Evolutionary conservation across 2,888 invertebrate species (phyloP).

Genomic region (Chloroclysta siterata): DNA sequence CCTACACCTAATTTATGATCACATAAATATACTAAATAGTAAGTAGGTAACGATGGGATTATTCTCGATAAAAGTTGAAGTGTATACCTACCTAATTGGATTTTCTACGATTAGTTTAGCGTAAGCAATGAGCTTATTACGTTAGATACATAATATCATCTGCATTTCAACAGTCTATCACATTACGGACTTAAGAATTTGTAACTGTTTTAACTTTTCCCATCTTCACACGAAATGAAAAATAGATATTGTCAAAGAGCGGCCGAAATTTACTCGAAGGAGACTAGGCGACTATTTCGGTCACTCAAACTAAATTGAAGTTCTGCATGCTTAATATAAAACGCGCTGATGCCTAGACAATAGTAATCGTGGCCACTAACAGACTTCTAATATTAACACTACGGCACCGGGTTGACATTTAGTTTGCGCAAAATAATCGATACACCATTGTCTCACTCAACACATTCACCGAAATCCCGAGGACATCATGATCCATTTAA

Average conservation of each 20-base stretch:
- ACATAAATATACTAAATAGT: not conserved
- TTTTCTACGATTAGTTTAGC: not conserved
- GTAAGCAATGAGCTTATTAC: not conserved
- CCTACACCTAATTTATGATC: not conserved
- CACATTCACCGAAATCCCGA: constrained; percentile 77
- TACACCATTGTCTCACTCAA: constrained; percentile 84
- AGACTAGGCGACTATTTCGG: constrained; percentile 75
- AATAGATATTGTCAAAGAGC: constrained; percentile 69
- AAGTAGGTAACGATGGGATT: not conserved
- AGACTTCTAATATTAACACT: constrained; percentile 84
- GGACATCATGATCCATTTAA: constrained; percentile 60
- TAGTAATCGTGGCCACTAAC: constrained; percentile 80
- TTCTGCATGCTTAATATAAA: constrained; percentile 80
- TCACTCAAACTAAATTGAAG: constrained; percentile 77
- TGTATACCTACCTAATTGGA: not conserved
- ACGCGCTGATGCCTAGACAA: constrained; percentile 83
- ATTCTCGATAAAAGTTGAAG: not conserved
- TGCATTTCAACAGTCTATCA: not conserved
- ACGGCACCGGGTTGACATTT: constrained; percentile 83
- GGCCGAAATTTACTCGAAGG: constrained; percentile 65
- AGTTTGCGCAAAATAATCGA: constrained; percentile 84
- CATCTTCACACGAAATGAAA: constrained; percentile 58
- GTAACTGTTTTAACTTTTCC: constrained; percentile 24
- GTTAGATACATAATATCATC: not conserved
- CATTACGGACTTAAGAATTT: not conserved